Evolutionary conservation across 1,140 invertebrate genomes (phyloP), one percentile per base, ranked within the genome.

Genomic region (Whitmania pigra): DNA sequence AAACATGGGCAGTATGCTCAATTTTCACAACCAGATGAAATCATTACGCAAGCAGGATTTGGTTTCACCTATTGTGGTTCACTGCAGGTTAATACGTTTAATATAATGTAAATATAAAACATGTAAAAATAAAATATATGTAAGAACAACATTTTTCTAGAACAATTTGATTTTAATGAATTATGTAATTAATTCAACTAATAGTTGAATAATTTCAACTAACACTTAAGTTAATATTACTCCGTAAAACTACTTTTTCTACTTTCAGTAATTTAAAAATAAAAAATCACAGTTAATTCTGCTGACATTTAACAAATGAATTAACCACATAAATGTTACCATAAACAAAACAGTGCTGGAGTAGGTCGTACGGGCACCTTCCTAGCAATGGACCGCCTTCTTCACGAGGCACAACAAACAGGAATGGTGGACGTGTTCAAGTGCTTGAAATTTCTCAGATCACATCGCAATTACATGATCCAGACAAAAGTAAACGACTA

Each of bases 71-170:
- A 11, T 63, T 63, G 22, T 63, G 22, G 29, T 31, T 18, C 57
- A 63, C 22, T 63, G 57, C 57, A 63, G 57, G 57, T 66, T 63
- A 27, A 63, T 63, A 63, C n/a, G n/a, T n/a, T n/a, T n/a, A n/a
- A n/a, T 13, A 49, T 36, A 49, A 49, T 13, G 5, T 11, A 49
- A 13, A 49, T 15, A 13, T 36, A 36, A 36, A n/a, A n/a, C n/a
- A n/a, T n/a, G n/a, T n/a, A n/a, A n/a, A n/a, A n/a, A n/a, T n/a
- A n/a, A n/a, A n/a, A 6, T 6, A 36, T 36, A 36, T 36, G 31
- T 36, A 36, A 36, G 31, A 49, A 49, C 43, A 49, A 7, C 0
- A 17, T 49, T 49, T 49, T 49, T 13, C 43, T 6, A 36, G n/a
- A n/a, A n/a, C n/a, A n/a, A n/a, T n/a, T n/a, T n/a, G n/a, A n/a